Conservation (phyloP, 2,113 vertebrate species). For the Poeciliopsis prolifica region DNA sequence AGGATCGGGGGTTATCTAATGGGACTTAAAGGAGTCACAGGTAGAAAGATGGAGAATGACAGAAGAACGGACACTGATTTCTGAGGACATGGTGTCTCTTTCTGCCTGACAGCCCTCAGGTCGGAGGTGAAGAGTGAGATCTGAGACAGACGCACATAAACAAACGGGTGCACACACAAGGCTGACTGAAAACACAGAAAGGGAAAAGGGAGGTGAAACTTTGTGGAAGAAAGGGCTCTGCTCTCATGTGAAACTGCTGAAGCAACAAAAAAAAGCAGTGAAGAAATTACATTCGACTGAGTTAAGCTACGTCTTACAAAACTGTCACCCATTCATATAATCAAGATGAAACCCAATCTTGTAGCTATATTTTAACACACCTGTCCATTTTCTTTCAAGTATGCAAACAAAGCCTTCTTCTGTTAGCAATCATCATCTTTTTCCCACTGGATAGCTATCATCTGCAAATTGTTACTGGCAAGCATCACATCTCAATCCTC, state of each 20-base stretch:
- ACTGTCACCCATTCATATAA: neutral
- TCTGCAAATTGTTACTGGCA: constrained; percentile 33
- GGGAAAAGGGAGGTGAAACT: neutral
- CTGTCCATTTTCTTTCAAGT: neutral
- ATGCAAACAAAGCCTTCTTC: constrained; percentile 11
- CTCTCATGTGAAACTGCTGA: constrained; percentile 23
- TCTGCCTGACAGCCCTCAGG: constrained; percentile 39
- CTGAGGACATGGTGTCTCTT: constrained; percentile 34
- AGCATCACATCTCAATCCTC: constrained; percentile 27
- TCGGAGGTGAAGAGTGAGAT: constrained; percentile 38
- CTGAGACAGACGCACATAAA: constrained; percentile 2
- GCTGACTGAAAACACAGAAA: neutral
- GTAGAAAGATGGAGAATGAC: constrained; percentile 3
- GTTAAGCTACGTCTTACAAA: constrained; percentile 39
- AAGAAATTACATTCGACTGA: constrained; percentile 53
- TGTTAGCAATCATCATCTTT: constrained; percentile 2
- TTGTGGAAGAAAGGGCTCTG: constrained; percentile 37
- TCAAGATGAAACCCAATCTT: neutral
- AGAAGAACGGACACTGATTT: constrained; percentile 19
- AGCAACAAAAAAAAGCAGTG: constrained; percentile 6
- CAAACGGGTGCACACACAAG: neutral
- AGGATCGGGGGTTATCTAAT: constrained; percentile 5
- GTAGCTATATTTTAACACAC: neutral
- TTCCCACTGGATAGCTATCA: constrained; percentile 33
- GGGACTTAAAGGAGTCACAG: constrained; percentile 4